A percentile compares a stretch with the other conserved stretches of the same genome.
phyloP scores from a whole-genome alignment of 2,888 invertebrate species.

The Pollenia labialis region DNA sequence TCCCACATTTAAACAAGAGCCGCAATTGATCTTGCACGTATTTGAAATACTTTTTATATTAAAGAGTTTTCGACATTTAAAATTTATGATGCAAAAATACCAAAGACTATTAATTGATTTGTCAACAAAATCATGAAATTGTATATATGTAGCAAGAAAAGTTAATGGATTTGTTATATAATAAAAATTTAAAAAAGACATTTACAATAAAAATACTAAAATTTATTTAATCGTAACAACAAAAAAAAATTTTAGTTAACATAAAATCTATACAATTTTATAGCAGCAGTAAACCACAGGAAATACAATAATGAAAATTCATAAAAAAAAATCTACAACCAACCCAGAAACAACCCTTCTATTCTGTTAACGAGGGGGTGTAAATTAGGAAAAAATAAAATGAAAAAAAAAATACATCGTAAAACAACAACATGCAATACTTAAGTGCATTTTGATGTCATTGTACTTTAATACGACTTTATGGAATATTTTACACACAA shows the following conservation, averaged over 20 bases:
- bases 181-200: background rate
- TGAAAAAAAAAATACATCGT: constrained; percentile 14
- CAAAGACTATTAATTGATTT: constrained; percentile 66
- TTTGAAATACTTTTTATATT: constrained; percentile 20
- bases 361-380: background rate
- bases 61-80: constrained; percentile 4
- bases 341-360: constrained; percentile 29
- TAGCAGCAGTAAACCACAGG: constrained; percentile 17
- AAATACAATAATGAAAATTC: constrained; percentile 40
- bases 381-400: background rate
- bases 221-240: background rate
- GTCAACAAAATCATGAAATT: constrained; percentile 44
- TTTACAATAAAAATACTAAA: background rate
- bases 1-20: no score
- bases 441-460: constrained; percentile 75
- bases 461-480: constrained; percentile 67
- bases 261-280: background rate
- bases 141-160: background rate
- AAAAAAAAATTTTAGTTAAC: background rate
- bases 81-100: constrained; percentile 25
- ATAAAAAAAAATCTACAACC: constrained; percentile 39
- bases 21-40: constrained; percentile 2
- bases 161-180: constrained; percentile 45
- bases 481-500: constrained; percentile 52
- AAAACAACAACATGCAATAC: constrained; percentile 69